Conservation (phyloP, 2,888 invertebrate genomes). For the Ceraclea dissimilis region DNA sequence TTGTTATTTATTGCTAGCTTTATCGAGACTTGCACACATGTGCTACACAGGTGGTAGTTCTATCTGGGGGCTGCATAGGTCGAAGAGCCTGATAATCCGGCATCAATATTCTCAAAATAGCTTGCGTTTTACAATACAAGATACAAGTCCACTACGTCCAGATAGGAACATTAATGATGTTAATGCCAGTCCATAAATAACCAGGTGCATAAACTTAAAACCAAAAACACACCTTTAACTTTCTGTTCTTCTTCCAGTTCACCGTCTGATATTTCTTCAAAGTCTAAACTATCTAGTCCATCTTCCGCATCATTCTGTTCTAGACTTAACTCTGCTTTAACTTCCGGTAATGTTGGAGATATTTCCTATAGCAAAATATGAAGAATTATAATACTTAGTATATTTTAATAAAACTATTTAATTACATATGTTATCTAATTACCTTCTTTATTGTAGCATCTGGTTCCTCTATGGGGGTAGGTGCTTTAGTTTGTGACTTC, state of each 20-base stretch:
- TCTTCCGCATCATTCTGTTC: slow-evolving; percentile 60
- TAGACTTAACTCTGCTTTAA: slow-evolving; percentile 30
- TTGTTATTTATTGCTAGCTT: background rate
- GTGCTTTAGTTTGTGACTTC: slow-evolving; percentile 5
- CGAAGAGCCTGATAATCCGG: too few species aligned
- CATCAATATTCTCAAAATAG: too few species aligned
- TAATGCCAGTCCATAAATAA: too few species aligned
- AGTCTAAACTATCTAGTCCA: slow-evolving; percentile 67
- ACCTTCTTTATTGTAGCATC: slow-evolving; percentile 9
- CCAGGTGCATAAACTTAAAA: too few species aligned
- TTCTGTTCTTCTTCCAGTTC: slow-evolving; percentile 78
- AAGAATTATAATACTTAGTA: background rate
- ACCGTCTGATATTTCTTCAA: slow-evolving; percentile 86
- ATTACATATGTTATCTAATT: background rate
- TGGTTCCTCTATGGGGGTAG: background rate
- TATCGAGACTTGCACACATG: too few species aligned
- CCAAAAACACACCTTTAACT: slow-evolving; percentile 43
- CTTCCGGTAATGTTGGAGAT: slow-evolving; percentile 5
- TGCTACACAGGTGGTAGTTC: too few species aligned
- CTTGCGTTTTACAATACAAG: too few species aligned
- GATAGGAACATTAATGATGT: too few species aligned
- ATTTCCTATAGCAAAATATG: slow-evolving; percentile 7
- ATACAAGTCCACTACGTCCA: too few species aligned
- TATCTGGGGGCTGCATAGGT: too few species aligned
- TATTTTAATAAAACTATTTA: background rate